Percentiles rank a stretch among this genome's conserved stretches.
phyloP scores from a whole-genome alignment of 2,113 vertebrate genomes.

The Peromyscus californicus region DNA sequence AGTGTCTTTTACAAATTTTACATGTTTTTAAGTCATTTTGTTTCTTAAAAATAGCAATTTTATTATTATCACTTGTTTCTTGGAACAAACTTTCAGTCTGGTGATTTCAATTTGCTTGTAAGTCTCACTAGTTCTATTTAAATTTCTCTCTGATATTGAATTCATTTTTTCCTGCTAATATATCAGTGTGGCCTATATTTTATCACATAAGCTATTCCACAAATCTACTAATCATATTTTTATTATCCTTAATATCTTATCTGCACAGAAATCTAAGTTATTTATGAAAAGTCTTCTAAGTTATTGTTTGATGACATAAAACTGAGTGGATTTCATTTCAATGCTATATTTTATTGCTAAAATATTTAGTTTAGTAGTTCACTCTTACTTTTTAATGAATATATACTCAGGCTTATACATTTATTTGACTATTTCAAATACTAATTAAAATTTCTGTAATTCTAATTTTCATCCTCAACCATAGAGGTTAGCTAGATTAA shows the following conservation, averaged over 20 bases:
- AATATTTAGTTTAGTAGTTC: not conserved
- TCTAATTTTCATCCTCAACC: not conserved
- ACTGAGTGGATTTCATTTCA: not conserved
- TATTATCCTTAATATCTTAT: not conserved
- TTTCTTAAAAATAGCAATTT: not conserved
- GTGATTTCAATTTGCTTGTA: not conserved
- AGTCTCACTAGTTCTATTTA: not conserved
- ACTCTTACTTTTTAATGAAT: not conserved
- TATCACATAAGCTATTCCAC: not conserved
- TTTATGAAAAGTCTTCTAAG: not conserved
- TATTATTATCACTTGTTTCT: not conserved
- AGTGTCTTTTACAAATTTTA: not conserved
- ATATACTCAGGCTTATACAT: not conserved
- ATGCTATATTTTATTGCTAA: not conserved
- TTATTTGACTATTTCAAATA: not conserved
- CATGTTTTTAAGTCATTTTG: not conserved
- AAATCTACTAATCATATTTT: not conserved
- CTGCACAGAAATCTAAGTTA: not conserved
- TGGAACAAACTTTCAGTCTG: not conserved
- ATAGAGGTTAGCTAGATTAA: not conserved
- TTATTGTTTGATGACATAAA: not conserved
- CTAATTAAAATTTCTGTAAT: not conserved
- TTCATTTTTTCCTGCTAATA: not conserved
- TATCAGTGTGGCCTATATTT: not conserved
- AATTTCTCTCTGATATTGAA: not conserved